Evolutionary conservation across 2,797 vertebrate species (phyloP), one percentile per base, ranked within the genome.

Genomic region (Phoebastria nigripes): DNA sequence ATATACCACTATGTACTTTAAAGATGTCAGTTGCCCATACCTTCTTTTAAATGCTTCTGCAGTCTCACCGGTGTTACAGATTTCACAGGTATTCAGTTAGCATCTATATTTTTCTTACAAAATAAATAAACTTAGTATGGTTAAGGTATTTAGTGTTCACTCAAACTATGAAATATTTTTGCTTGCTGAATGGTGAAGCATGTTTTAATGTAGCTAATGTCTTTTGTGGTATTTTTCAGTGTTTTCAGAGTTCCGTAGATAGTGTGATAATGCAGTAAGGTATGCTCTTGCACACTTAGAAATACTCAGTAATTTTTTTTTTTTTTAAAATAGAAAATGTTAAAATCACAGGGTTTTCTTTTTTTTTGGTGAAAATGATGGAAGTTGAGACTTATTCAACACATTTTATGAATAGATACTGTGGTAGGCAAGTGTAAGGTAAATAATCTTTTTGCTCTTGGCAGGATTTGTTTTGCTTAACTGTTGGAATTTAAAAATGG

Each of bases 401-500:
- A 0, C 37, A 25, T 47, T 65, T 93, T 66, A 39, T 63, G 81
- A 89, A 87, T 59, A 59, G 35, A 17, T 83, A 7, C 33, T 58
- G 47, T 79, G 47, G 39, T 80, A 85, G 67, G 59, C 71, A 66
- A 78, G 7, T 10, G 4, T 59, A 62, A 88, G 44, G 3, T 85
- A 87, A 76, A 72, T 82, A 37, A 49, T 82, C 21, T 46, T 73
- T 87, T 89, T 87, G 62, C 42, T 76, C 18, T 70, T 85, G 55
- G 47, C 72, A 82, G 63, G 63, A 46, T 91, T 95, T 84, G 15
- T 65, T 92, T 92, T 89, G 33, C 54, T 82, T 67, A 91, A 91
- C 37, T 63, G n/a, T 80, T 54, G 35, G 58, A 33, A 58, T 87
- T 94, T 51, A 46, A 65, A 77, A 62, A 70, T 93, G 26, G 39